A percentile compares a stretch with the other conserved stretches of the same genome.
phyloP scores from a whole-genome alignment of 2,113 vertebrate species.

The Strix aluco region DNA sequence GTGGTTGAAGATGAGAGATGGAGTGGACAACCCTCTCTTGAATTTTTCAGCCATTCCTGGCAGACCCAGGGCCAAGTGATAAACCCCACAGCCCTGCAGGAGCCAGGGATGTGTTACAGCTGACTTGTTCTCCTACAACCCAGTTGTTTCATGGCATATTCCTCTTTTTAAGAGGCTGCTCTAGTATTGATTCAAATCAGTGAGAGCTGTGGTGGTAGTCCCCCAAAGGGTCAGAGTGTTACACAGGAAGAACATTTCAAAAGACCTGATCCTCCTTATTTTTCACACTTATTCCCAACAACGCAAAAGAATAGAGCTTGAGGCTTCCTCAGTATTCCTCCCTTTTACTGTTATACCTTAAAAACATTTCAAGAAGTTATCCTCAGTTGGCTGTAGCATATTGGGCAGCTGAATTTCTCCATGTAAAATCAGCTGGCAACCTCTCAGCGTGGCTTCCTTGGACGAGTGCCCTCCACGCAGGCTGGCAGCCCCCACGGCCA shows the following conservation, averaged over 20 bases:
- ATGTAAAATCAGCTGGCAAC: neutral
- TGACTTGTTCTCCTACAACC: neutral
- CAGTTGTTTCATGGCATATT: neutral
- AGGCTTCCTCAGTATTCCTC: neutral
- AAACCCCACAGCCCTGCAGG: neutral
- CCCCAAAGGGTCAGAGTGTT: neutral
- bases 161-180: neutral
- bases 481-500: neutral
- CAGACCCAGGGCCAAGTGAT: neutral
- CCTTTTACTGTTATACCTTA: neutral
- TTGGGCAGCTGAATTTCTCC: neutral
- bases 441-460: neutral
- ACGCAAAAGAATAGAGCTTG: neutral
- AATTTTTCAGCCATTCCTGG: neutral
- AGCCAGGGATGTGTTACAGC: neutral
- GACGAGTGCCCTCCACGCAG: neutral
- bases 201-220: neutral
- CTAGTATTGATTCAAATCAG: neutral
- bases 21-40: neutral
- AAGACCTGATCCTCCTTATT: conserved; percentile 9
- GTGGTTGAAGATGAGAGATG: accelerated
- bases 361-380: neutral
- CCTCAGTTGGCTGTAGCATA: neutral
- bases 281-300: neutral
- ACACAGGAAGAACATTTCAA: neutral